phyloP scores from a whole-genome alignment of 2,113 vertebrate species.

The Melospiza melodia region DNA sequence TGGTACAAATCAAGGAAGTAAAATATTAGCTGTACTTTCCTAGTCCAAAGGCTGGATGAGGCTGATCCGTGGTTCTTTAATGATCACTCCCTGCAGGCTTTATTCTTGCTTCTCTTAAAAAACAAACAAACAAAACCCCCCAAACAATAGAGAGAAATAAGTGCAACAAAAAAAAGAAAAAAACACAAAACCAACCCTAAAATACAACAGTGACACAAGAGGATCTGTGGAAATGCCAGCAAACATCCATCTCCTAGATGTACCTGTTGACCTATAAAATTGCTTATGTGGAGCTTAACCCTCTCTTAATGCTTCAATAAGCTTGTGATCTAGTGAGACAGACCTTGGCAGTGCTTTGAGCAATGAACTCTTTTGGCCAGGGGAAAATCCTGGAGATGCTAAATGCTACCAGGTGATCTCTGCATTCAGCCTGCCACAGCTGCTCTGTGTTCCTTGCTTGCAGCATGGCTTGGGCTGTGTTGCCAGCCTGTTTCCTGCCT shows the following conservation, averaged over 20 bases:
- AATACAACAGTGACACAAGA: not conserved
- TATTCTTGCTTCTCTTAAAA: not conserved
- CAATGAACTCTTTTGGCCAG: not conserved
- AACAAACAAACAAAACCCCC: too few relatives aligned
- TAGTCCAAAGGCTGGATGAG: not conserved
- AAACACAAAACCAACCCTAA: not conserved
- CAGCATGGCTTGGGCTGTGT: not conserved
- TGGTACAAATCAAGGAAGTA: not conserved
- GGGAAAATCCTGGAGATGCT: not conserved
- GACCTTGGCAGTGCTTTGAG: not conserved
- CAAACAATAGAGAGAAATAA: not conserved
- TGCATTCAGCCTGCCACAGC: not conserved
- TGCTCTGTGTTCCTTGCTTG: not conserved
- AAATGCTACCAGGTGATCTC: not conserved
- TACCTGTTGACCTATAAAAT: not conserved
- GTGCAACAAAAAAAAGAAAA: not conserved
- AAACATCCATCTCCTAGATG: not conserved
- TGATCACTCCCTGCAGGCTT: not conserved
- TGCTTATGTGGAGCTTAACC: not conserved
- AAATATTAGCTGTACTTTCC: not conserved
- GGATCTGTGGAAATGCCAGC: not conserved
- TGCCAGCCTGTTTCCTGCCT: accelerated
- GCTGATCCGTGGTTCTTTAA: not conserved
- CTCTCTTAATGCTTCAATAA: not conserved
- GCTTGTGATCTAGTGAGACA: not conserved